phyloP scores from a whole-genome alignment of 2,113 vertebrate species.

The Oenanthe melanoleuca region DNA sequence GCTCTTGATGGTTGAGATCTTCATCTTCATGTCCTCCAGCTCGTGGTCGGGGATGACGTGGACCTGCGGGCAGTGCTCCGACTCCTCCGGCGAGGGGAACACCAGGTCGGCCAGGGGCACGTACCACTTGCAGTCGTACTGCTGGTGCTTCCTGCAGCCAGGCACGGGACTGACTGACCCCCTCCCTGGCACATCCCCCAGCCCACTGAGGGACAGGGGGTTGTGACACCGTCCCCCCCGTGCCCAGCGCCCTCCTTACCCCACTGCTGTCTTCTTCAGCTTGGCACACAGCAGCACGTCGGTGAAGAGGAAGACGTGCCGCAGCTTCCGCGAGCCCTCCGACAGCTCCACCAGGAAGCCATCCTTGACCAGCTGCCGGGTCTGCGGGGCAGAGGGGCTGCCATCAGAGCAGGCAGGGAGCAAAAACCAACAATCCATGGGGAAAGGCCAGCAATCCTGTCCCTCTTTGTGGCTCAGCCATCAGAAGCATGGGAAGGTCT shows the following conservation, averaged over 20 bases:
- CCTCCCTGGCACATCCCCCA: fast-evolving
- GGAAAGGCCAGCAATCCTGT: neutral
- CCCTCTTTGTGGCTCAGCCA: neutral
- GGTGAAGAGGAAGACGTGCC: slow-evolving; percentile 97
- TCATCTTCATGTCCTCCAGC: slow-evolving; percentile 98
- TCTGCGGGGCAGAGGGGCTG: slow-evolving; percentile 71
- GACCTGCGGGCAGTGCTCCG: slow-evolving; percentile 87
- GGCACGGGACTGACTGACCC: fast-evolving
- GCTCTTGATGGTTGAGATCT: slow-evolving; percentile 94
- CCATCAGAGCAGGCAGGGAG: neutral
- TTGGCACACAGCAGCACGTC: slow-evolving; percentile 97
- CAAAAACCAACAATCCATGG: neutral
- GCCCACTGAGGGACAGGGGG: fast-evolving
- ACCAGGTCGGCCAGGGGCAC: slow-evolving; percentile 93
- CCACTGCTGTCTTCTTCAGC: slow-evolving; percentile 91
- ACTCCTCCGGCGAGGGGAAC: slow-evolving; percentile 91
- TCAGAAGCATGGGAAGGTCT: neutral
- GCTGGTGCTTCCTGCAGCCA: slow-evolving; percentile 85
- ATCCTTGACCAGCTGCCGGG: slow-evolving; percentile 95
- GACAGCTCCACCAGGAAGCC: slow-evolving; percentile 98
- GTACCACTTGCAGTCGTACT: slow-evolving; percentile 99
- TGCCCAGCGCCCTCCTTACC: slow-evolving; percentile 73
- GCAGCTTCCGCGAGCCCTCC: slow-evolving; percentile 94
- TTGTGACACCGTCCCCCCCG: neutral
- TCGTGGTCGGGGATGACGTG: slow-evolving; percentile 93